Conservation (phyloP, 2,888 invertebrate genomes). For the Merodon equestris region DNA sequence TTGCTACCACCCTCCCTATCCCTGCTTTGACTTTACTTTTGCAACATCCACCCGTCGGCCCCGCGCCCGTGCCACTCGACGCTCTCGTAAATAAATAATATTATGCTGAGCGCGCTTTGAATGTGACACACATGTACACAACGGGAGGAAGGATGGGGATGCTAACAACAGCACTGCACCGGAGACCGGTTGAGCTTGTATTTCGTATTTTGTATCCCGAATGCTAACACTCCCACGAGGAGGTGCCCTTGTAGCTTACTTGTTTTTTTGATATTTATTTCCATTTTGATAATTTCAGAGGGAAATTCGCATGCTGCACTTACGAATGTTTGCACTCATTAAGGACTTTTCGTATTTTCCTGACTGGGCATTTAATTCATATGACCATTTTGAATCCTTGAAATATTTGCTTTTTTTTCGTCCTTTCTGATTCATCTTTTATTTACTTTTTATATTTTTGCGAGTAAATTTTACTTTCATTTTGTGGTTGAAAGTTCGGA, state of each 20-base stretch:
- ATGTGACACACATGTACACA: conserved; percentile 53
- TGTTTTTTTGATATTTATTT: conserved; percentile 17
- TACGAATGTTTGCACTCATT: conserved; percentile 61
- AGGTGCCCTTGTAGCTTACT: conserved; percentile 39
- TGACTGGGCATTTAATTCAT: conserved; percentile 46
- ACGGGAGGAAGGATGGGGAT: background rate
- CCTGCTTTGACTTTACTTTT: background rate
- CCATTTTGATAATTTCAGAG: conserved; percentile 37
- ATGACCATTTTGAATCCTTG: conserved; percentile 50
- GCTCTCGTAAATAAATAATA: conserved; percentile 51
- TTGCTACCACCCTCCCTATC: conserved; percentile 28
- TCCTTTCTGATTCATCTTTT: conserved; percentile 12
- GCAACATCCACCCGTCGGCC: background rate
- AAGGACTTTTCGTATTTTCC: conserved; percentile 52
- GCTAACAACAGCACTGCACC: conserved; percentile 4
- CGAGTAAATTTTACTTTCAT: conserved; percentile 47
- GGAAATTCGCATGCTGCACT: conserved; percentile 49
- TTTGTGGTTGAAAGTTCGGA: conserved; percentile 42
- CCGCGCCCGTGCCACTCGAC: background rate
- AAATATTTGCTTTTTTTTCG: conserved; percentile 20
- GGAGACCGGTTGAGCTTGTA: conserved; percentile 54
- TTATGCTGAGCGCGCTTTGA: conserved; percentile 63
- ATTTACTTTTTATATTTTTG: conserved; percentile 47
- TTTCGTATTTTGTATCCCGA: conserved; percentile 54
- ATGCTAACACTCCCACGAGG: conserved; percentile 50